Evolutionary conservation across 2,888 invertebrate species (phyloP), one percentile per base, ranked within the genome.

Genomic region (Agrotis clavis): DNA sequence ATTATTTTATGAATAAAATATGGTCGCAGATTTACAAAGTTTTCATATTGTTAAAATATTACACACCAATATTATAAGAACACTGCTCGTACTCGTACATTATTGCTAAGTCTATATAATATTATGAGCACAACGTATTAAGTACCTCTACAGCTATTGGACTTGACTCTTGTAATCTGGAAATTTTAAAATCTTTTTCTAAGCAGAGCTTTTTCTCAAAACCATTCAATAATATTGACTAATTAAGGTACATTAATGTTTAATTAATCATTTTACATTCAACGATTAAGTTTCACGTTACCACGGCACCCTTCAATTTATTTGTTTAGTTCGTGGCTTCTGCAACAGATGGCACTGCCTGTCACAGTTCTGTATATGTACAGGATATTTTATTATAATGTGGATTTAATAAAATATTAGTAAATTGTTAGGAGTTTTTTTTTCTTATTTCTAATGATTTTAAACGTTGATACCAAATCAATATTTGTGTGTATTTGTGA

Each of bases 261-360:
- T 16, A 18, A 9, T 25, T 54, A 18, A 56, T 30, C 9, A 56
- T 30, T 5, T 57, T 6, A n/a, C n/a, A 14, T 57, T 35, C 13
- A 57, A 18, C 18, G 25, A 35, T 19, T n/a, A 6, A 61, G 61
- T 48, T 5, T 75, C 57, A 41, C 41, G 14, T 30, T 61, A 47
- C 13, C 14, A 14, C 45, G 18, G 13, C n/a, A 48, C 21, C 47
- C 61, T 51, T 47, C 5, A 14, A 65, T 62, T 60, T 68, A 72
- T 79, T 56, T 56, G n/a, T 14, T 54, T 63, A 78, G 79, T 79
- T 68, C 68, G 30, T 13, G 19, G 5, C 7, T 21, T 63, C 19
- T 13, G 16, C 35, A 72, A 79, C 60, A 79, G 79, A 83, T 79
- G 79, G 79, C 83, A 30, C 68, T 66, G 50, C 48, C 48, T 6